Evolutionary conservation across 2,113 vertebrate genomes (phyloP).

Genomic region (Tonatia bakeri): DNA sequence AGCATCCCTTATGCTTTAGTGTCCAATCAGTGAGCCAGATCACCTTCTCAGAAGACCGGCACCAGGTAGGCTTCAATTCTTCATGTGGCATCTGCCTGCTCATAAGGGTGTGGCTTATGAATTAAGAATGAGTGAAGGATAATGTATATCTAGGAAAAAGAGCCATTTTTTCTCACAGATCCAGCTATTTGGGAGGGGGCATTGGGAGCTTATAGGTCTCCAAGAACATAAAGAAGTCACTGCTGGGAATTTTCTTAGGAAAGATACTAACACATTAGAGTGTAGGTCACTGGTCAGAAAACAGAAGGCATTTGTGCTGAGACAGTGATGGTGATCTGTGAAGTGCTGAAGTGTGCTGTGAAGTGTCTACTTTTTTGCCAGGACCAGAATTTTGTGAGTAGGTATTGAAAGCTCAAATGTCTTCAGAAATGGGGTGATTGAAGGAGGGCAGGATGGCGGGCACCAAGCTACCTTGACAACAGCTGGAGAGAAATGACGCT

Average conservation of each 20-base stretch:
- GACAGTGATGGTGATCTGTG: neutral
- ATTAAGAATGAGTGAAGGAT: neutral
- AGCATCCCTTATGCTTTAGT: no score
- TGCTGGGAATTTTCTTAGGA: neutral
- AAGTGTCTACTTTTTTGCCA: neutral
- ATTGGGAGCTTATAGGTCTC: no score
- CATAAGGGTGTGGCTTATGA: no score
- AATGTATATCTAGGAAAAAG: neutral
- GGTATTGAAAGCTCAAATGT: no score
- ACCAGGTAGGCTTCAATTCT: neutral
- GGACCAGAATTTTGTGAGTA: neutral
- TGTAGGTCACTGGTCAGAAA: neutral
- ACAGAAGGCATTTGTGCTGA: neutral
- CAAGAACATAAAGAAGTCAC: neutral
- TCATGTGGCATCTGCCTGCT: neutral
- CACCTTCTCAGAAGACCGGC: neutral
- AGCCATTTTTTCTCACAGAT: neutral
- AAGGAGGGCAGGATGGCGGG: fast-evolving
- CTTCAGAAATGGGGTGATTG: neutral
- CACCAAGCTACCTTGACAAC: neutral
- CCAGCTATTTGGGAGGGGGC: neutral
- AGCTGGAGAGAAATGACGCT: neutral
- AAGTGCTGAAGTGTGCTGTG: no score
- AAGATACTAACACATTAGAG: neutral
- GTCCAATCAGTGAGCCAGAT: neutral